phyloP scores from a whole-genome alignment of 2,113 vertebrate species.

The Leptobrachium leishanense region DNA sequence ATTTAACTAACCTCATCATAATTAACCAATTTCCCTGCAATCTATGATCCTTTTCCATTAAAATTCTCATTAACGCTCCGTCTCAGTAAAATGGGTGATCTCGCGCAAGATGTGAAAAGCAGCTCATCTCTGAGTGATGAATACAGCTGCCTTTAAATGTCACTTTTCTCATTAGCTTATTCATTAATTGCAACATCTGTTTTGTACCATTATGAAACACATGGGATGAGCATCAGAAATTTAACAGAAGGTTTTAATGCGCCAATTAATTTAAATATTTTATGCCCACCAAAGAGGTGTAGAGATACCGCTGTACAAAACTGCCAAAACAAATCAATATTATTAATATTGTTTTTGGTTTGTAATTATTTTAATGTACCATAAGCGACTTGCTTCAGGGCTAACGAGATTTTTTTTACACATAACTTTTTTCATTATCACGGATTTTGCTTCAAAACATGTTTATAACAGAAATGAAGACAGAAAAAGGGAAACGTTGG shows the following conservation, averaged over 20 bases:
- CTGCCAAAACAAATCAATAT: slow-evolving; percentile 39
- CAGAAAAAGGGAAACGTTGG: too few relatives aligned
- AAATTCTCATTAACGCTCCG: slow-evolving; percentile 35
- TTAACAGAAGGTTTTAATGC: slow-evolving; percentile 48
- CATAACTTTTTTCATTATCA: too few relatives aligned
- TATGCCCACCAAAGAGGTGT: slow-evolving; percentile 42
- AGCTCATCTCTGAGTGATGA: slow-evolving; percentile 38
- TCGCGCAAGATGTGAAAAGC: slow-evolving; percentile 32
- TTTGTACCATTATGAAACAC: slow-evolving; percentile 44
- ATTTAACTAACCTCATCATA: slow-evolving; percentile 33
- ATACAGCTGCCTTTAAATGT: slow-evolving; percentile 46
- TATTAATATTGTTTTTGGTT: slow-evolving; percentile 29
- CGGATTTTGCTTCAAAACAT: neutral
- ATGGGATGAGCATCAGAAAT: slow-evolving; percentile 43
- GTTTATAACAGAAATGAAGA: too few relatives aligned
- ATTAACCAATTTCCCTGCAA: slow-evolving; percentile 24
- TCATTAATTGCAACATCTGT: slow-evolving; percentile 51
- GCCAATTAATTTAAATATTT: slow-evolving; percentile 48
- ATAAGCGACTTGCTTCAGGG: neutral
- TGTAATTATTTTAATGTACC: slow-evolving; percentile 27
- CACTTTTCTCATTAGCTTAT: slow-evolving; percentile 49
- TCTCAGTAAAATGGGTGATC: slow-evolving; percentile 41
- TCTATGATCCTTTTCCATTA: slow-evolving; percentile 37
- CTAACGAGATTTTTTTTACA: neutral
- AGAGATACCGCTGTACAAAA: slow-evolving; percentile 8